Conservation (phyloP, 2,113 vertebrate species). For the Lipophrys pholis region DNA sequence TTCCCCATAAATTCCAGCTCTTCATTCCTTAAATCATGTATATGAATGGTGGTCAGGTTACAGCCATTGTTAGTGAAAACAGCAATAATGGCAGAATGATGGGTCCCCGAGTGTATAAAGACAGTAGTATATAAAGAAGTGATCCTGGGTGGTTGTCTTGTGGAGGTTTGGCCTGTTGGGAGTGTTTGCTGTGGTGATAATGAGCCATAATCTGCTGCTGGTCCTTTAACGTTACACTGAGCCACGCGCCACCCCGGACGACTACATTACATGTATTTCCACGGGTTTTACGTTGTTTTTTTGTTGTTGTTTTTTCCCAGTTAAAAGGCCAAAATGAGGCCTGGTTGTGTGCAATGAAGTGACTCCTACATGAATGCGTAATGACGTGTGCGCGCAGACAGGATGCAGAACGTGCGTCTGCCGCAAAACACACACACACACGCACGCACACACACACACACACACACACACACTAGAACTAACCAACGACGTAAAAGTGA, state of each 20-base stretch:
- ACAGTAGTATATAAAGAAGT: too few relatives aligned
- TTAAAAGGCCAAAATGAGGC: too few relatives aligned
- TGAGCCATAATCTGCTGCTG: slow-evolving; percentile 7
- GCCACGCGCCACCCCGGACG: neutral
- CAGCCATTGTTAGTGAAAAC: too few relatives aligned
- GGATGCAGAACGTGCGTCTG: slow-evolving; percentile 45
- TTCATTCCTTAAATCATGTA: too few relatives aligned
- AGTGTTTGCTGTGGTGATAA: slow-evolving; percentile 15
- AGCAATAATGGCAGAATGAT: too few relatives aligned
- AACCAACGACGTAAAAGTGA: slow-evolving; percentile 30
- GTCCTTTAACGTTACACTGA: slow-evolving; percentile 33
- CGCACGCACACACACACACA: slow-evolving; percentile 18
- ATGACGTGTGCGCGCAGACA: slow-evolving; percentile 57
- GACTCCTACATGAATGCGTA: slow-evolving; percentile 43
- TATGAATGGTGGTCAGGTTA: too few relatives aligned
- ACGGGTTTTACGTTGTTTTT: neutral
- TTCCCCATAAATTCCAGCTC: too few relatives aligned
- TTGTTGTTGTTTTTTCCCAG: neutral
- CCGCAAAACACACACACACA: slow-evolving; percentile 9
- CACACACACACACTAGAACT: slow-evolving; percentile 1
- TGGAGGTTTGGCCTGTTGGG: too few relatives aligned
- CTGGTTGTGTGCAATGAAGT: slow-evolving; percentile 9
- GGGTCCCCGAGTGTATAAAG: too few relatives aligned
- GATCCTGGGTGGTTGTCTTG: too few relatives aligned
- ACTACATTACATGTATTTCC: too few relatives aligned